phyloP scores from a whole-genome alignment of 2,113 vertebrate genomes.

The Dasyornis broadbenti region DNA sequence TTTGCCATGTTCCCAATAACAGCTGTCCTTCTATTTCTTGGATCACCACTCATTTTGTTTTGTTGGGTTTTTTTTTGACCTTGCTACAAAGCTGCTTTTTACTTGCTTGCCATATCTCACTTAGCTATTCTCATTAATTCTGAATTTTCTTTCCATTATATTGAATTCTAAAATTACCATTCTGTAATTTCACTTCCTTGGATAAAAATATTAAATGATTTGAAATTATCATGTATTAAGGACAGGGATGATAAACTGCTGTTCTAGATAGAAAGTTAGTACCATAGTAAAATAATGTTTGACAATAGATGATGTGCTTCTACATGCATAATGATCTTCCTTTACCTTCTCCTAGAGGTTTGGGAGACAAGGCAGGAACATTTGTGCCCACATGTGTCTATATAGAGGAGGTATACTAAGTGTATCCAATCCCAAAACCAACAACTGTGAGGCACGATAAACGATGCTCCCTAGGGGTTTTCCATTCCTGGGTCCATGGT shows the following conservation, averaged over 20 bases:
- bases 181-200: conserved; percentile 10
- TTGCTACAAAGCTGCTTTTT: neutral
- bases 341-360: neutral
- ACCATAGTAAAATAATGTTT: neutral
- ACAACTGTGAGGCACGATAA: neutral
- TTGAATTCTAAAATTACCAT: conserved; percentile 33
- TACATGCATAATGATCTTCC: neutral
- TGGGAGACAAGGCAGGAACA: neutral
- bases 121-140: conserved; percentile 26
- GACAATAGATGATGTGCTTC: neutral
- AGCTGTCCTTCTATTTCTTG: neutral
- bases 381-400: neutral
- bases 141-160: conserved; percentile 13
- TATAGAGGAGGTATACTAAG: fast-evolving
- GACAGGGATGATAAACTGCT: neutral
- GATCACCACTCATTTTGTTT: neutral
- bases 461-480: neutral
- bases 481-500: neutral
- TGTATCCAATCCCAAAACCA: neutral
- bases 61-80: neutral
- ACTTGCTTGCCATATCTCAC: neutral
- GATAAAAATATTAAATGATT: neutral
- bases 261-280: neutral
- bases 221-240: neutral
- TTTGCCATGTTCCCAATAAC: neutral